Evolutionary conservation across 2,113 vertebrate species (phyloP), one percentile per base, ranked within the genome.

Genomic region (Parus major): DNA sequence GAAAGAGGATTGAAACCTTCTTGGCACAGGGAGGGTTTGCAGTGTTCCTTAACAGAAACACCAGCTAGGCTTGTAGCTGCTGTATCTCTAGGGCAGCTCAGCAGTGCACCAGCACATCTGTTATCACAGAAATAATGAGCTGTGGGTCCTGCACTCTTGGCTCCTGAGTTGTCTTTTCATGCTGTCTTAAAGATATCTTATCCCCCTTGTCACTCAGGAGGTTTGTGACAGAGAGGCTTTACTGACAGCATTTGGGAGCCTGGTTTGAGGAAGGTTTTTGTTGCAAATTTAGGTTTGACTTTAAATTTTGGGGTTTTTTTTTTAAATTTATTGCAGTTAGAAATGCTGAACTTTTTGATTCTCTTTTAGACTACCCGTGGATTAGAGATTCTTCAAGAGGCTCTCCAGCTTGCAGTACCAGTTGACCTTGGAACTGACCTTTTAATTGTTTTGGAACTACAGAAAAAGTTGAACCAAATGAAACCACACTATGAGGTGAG

Each of bases 401-500:
- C 88, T 10, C 97, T 98, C 28, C 95, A 89, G 41, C 94, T 98
- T 47, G 71, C 96, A 39, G 96, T 94, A 86, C 97, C 94, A 22
- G 91, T 98, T 75, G 98, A 98, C 86, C 97, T 98, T 84, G 98
- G 98, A 94, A 98, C 94, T 75, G 97, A 97, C 73, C 82, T 98
- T 82, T 94, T 88, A 71, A 88, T 90, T 75, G 93, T 98, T 90
- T 93, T 97, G 79, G 98, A 97, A 64, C 96, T 99, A 71, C 97
- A 97, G 76, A 96, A 98, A 71, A 98, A 96, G 65, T 98, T 99
- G 96, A 98, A 88, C 35, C 92, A 98, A 90, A 98, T 98, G 93
- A 98, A 98, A 86, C 98, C 98, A 41, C 98, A 98, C 70, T 98
- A 98, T 85, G 97, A 97, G 95, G 99, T 99, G 78, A 98, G 92